Evolutionary conservation across 2,797 vertebrate genomes (phyloP).

Genomic region (Valencia hispanica): DNA sequence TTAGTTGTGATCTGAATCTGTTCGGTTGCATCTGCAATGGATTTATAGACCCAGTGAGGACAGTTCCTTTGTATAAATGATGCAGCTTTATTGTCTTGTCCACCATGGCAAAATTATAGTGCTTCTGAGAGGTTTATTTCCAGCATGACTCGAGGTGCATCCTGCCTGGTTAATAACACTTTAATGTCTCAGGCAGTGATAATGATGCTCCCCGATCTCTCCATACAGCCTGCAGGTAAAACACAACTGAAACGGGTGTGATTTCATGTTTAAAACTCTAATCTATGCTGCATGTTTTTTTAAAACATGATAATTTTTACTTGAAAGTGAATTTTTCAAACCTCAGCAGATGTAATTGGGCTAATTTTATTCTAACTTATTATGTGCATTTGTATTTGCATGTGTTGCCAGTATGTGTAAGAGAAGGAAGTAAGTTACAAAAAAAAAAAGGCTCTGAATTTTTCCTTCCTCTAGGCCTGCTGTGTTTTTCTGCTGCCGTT

Average conservation of each 20-base stretch:
- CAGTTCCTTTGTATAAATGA: conserved; percentile 38
- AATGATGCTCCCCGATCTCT: conserved; percentile 49
- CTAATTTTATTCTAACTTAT: conserved; percentile 64
- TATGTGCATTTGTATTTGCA: conserved; percentile 49
- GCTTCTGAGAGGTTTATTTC: conserved; percentile 63
- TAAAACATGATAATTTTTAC: conserved; percentile 34
- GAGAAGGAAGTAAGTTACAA: not conserved
- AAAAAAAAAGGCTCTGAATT: conserved; percentile 24
- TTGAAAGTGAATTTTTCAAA: conserved; percentile 48
- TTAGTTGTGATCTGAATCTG: conserved; percentile 28
- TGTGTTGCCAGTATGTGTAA: conserved; percentile 24
- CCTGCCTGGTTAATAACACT: conserved; percentile 65
- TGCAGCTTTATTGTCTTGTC: conserved; percentile 50
- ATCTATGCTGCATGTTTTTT: conserved; percentile 56
- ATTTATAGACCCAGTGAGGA: conserved; percentile 37
- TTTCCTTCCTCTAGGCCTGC: conserved; percentile 24
- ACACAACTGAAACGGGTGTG: conserved; percentile 28
- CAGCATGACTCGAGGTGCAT: conserved; percentile 60
- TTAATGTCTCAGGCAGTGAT: conserved; percentile 60
- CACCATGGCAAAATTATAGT: conserved; percentile 65
- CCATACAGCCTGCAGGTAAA: conserved; percentile 34
- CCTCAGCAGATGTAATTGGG: conserved; percentile 59
- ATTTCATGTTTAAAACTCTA: conserved; percentile 40
- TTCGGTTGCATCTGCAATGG: conserved; percentile 26
- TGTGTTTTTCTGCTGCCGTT: conserved; percentile 51